phyloP scores from a whole-genome alignment of 2,797 vertebrate genomes.

The Sebastiscus tertius region DNA sequence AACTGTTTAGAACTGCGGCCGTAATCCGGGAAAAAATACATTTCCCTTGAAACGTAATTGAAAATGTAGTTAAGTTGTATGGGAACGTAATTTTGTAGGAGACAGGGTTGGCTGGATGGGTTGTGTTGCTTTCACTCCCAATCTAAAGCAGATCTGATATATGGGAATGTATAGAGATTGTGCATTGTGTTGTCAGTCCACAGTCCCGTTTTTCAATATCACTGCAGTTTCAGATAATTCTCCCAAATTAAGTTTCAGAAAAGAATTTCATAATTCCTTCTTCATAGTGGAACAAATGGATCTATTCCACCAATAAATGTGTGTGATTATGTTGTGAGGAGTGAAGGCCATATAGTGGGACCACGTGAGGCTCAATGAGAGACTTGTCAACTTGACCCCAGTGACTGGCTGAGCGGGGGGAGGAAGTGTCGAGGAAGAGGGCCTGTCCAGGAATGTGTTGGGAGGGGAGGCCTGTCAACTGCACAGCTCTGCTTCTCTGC shows the following conservation, averaged over 20 bases:
- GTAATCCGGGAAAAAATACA: no score
- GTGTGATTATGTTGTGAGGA: conserved; percentile 69
- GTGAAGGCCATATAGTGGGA: conserved; percentile 66
- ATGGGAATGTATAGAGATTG: not conserved
- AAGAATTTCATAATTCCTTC: conserved; percentile 52
- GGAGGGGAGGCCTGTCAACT: conserved; percentile 71
- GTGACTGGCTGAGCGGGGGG: conserved; percentile 67
- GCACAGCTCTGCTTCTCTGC: conserved; percentile 34
- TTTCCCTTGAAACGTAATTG: no score
- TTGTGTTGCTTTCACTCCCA: not conserved
- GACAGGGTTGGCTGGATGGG: not conserved
- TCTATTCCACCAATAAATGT: conserved; percentile 57
- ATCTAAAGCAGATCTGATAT: not conserved
- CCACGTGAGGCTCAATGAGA: conserved; percentile 74
- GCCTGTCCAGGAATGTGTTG: conserved; percentile 82
- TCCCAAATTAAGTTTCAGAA: conserved; percentile 42
- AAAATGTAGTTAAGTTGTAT: no score
- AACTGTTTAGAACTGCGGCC: no score
- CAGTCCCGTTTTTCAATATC: not conserved
- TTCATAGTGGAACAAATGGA: conserved; percentile 58
- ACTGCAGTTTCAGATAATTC: conserved; percentile 31
- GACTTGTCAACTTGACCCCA: conserved; percentile 81
- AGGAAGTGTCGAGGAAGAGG: conserved; percentile 81
- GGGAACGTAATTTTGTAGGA: no score
- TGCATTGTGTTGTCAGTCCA: conserved; percentile 19